Conservation (phyloP, 2,113 vertebrate species). For the Psilopsiagon aurifrons region DNA sequence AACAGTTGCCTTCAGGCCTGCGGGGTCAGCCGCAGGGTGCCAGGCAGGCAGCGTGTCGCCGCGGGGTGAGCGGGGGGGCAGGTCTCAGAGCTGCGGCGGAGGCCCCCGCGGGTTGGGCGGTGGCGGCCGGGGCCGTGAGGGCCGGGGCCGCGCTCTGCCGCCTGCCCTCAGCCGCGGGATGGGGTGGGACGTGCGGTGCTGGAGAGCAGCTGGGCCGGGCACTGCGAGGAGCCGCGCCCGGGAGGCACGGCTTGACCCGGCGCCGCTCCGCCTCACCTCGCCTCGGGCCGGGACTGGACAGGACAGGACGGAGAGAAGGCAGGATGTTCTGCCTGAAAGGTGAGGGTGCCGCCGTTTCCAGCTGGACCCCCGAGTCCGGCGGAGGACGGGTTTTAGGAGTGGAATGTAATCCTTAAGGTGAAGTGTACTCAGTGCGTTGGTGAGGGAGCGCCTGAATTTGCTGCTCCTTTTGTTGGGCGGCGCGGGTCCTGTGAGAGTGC, state of each 20-base stretch:
- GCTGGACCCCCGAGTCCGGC: neutral
- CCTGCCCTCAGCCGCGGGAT: constrained; percentile 8
- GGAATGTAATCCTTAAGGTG: neutral
- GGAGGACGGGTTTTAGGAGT: neutral
- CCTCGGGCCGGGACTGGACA: neutral
- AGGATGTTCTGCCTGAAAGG: constrained; percentile 85
- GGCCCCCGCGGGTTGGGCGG: constrained; percentile 69
- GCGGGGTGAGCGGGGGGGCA: constrained; percentile 10
- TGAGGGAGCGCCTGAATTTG: neutral
- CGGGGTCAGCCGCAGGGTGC: neutral
- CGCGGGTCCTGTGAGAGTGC: neutral
- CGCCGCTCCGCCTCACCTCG: neutral
- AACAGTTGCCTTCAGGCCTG: neutral
- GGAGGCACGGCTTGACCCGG: neutral
- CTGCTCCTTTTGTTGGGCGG: constrained; percentile 15
- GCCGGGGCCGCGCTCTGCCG: constrained; percentile 29
- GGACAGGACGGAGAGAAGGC: neutral
- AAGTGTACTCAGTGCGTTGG: neutral
- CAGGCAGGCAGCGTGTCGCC: neutral
- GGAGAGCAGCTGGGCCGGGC: constrained; percentile 59
- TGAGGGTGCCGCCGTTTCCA: constrained; percentile 37
- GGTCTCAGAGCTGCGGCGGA: constrained; percentile 45
- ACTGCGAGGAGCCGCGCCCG: neutral
- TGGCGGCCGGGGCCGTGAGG: constrained; percentile 61
- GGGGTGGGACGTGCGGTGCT: constrained; percentile 19